Evolutionary conservation across 2,888 invertebrate genomes (phyloP), one percentile per base, ranked within the genome.

Genomic region (Thymelicus lineola): DNA sequence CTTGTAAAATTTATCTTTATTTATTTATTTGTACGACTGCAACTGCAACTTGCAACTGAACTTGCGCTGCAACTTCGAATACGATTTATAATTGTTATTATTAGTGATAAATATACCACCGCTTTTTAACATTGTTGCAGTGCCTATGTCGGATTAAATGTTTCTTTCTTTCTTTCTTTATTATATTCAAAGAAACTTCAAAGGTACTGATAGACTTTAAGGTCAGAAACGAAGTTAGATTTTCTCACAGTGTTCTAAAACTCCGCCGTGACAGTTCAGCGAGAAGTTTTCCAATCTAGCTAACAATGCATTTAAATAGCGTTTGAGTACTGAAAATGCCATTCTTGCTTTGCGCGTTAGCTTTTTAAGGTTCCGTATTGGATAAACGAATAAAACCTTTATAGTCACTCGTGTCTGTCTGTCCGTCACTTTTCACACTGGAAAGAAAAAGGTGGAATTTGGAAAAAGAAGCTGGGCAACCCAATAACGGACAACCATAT

Each of bases 191-290:
- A 36, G 57, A 36, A 36, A 38, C 9, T 28, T 12, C 58, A 5
- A n/a, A 58, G 12, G 38, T 36, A n/a, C n/a, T 46, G 9, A 58
- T n/a, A 58, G 36, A 7, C 7, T 9, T 58, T 17, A n/a, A 57
- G 5, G 14, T n/a, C 10, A 10, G 17, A 38, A 42, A 20, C 45
- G 20, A 42, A 60, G 45, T 60, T 45, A 12, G 20, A 12, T 20
- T 20, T 60, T 60, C 42, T 60, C 60, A 14, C 60, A 60, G 14
- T 28, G 45, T 45, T 60, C 59, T 60, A 45, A 45, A 60, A 35
- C 36, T 38, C 7, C 58, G 12, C 36, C 36, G 35, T 9, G 45
- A 60, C 45, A 45, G 20, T n/a, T 60, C 7, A 15, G 42, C 15
- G 36, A 12, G 36, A 42, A 20, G n/a, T 12, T 36, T 59, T 59